Evolutionary conservation across 2,113 vertebrate species (phyloP).

Genomic region (Furnarius figulus): DNA sequence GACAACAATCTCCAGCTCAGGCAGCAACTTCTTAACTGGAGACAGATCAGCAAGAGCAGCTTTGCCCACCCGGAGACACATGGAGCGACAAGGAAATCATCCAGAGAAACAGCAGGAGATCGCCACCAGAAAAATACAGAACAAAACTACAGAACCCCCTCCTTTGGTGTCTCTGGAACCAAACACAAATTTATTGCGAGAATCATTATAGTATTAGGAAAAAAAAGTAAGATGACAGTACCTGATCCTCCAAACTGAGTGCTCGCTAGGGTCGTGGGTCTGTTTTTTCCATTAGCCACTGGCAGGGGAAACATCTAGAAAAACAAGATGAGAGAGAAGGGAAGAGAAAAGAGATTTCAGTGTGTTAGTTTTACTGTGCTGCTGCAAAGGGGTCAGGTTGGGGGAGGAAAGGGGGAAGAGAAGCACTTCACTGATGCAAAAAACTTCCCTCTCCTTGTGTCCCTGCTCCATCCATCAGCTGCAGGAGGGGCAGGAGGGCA

Average conservation of each 20-base stretch:
- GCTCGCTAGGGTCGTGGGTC: constrained; percentile 90
- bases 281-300: constrained; percentile 95
- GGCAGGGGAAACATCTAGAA: constrained; percentile 97
- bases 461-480: neutral
- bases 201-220: neutral
- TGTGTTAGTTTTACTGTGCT: constrained; percentile 1
- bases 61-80: neutral
- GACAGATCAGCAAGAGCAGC: neutral
- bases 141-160: neutral
- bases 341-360: constrained; percentile 52
- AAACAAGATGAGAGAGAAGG: constrained; percentile 46
- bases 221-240: constrained; percentile 57
- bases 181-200: neutral
- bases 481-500: neutral
- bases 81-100: neutral
- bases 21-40: neutral
- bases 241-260: constrained; percentile 92
- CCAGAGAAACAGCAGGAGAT: neutral
- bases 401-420: neutral
- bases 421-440: neutral
- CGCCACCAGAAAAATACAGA: neutral
- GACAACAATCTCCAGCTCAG: neutral
- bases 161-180: neutral
- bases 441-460: neutral
- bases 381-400: neutral